Evolutionary conservation across 2,113 vertebrate species (phyloP).

Genomic region (Vidua macroura): DNA sequence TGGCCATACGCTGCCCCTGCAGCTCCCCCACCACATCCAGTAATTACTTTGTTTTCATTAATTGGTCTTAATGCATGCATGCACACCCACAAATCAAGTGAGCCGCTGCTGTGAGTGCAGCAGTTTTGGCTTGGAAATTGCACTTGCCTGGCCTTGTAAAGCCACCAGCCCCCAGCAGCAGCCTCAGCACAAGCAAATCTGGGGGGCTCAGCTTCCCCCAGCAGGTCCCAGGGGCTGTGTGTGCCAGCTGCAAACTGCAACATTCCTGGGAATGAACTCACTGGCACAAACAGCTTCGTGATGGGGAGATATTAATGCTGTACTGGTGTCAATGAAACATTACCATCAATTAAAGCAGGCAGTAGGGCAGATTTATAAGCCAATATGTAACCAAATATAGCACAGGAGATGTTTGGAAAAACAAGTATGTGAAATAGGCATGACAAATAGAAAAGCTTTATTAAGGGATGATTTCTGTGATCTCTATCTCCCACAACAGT

Average conservation of each 20-base stretch:
- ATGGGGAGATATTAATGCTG: not conserved
- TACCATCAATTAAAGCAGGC: slow-evolving; percentile 25
- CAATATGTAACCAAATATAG: slow-evolving; percentile 49
- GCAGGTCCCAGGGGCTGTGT: not conserved
- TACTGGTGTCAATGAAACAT: not conserved
- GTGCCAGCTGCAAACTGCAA: accelerated
- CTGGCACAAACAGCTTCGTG: not conserved
- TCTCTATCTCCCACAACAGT: not conserved
- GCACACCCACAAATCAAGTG: not conserved
- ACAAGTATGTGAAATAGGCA: not conserved
- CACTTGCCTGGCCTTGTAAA: not conserved
- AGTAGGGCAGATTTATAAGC: slow-evolving; percentile 47
- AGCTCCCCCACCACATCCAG: not conserved
- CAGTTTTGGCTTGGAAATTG: not conserved
- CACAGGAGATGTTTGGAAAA: slow-evolving; percentile 23
- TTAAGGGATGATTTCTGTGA: slow-evolving; percentile 17
- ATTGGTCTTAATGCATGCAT: slow-evolving; percentile 15
- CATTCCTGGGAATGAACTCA: not conserved
- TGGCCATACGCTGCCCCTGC: not conserved
- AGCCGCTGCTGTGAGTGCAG: not conserved
- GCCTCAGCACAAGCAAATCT: not conserved
- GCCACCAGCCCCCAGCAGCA: not conserved
- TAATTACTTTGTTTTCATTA: slow-evolving; percentile 44
- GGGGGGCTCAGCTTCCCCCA: not conserved
- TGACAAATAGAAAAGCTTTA: slow-evolving; percentile 32